Base-by-base conservation (phyloP, 2,113 vertebrate species). In the Petrocephalus zakoni region DNA sequence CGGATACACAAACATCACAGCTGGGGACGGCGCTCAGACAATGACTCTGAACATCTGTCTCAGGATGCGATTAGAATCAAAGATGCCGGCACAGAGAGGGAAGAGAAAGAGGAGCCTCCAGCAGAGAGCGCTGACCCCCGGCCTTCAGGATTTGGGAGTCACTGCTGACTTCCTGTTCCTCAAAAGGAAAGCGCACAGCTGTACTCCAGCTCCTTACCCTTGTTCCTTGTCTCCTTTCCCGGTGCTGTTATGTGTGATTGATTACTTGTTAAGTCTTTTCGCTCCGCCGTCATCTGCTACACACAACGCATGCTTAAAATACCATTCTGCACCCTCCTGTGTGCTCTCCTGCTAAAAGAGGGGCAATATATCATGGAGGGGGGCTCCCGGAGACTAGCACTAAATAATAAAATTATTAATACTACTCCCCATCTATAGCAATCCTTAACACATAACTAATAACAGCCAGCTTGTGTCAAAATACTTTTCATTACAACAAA, bases 81-180 rank as follows among this genome's bases (percentile, higher is more conserved):
- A 86, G 53, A 29, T 86, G 46, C 87, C 91, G 91, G 88, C 88
- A 82, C 90, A 89, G 90, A 87, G 88, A 90, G 90, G 92, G 91
- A 93, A 47, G 72, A 19, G 19, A 88, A 88, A 89, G 90, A 92
- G 92, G 89, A 64, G 90, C 90, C 87, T 89, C 92, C 92, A 92
- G 92, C 93, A 90, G 92, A 92, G 93, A 95, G 93, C 92, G 92
- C 90, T 95, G 93, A 95, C 93, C 94, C 93, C 91, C 92, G 91
- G 90, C 94, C 92, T 89, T 90, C 90, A 87, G 91, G 92, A 93
- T 90, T 90, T 92, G 90, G 91, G 88, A 92, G 42, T 93, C 90
- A 90, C 90, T 93, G 90, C 91, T 93, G 90, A 92, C 92, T 95
- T 95, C 94, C 94, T 94, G 93, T 92, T 90, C 91, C 91, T 51